Conservation (phyloP, 2,113 vertebrate species). For the Forbesichthys papilliferus region DNA sequence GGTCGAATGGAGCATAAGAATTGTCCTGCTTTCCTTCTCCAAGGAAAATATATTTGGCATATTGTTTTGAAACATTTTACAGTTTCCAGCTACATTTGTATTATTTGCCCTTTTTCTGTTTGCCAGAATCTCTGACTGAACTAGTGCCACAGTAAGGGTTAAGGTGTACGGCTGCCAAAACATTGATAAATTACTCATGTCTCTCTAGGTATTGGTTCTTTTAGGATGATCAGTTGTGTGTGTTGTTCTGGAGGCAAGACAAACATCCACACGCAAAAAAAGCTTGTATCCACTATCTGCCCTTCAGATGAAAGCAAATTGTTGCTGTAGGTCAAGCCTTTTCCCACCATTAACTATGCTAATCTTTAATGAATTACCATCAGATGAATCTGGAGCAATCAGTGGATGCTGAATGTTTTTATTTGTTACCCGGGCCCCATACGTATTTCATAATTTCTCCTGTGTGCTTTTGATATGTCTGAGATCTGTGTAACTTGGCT, state of each 20-base stretch:
- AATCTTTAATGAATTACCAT: too few relatives aligned
- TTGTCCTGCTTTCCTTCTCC: background rate
- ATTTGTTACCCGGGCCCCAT: constrained; percentile 2
- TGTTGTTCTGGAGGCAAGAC: too few relatives aligned
- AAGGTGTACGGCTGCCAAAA: too few relatives aligned
- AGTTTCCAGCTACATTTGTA: constrained; percentile 41
- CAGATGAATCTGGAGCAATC: background rate
- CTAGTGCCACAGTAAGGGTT: too few relatives aligned
- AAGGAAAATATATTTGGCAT: constrained; percentile 7
- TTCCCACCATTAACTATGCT: too few relatives aligned
- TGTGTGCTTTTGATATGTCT: constrained; percentile 10
- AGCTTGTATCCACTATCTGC: background rate
- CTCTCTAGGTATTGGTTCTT: too few relatives aligned
- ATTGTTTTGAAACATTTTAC: constrained; percentile 38
- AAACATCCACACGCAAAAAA: too few relatives aligned
- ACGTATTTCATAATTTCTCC: background rate
- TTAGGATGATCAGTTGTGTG: too few relatives aligned
- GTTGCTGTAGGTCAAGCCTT: too few relatives aligned
- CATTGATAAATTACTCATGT: too few relatives aligned
- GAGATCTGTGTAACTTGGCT: constrained; percentile 35
- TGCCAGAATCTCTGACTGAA: constrained; percentile 5
- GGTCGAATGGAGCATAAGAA: background rate
- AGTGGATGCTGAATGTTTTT: constrained; percentile 12
- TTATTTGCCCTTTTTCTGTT: constrained; percentile 5
- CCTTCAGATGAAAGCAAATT: constrained; percentile 20